These are phyloP conservation scores for Crenuchus spilurus DNA, from an alignment of 2,797 vertebrate species.

Conservation along the genomic window DNA sequence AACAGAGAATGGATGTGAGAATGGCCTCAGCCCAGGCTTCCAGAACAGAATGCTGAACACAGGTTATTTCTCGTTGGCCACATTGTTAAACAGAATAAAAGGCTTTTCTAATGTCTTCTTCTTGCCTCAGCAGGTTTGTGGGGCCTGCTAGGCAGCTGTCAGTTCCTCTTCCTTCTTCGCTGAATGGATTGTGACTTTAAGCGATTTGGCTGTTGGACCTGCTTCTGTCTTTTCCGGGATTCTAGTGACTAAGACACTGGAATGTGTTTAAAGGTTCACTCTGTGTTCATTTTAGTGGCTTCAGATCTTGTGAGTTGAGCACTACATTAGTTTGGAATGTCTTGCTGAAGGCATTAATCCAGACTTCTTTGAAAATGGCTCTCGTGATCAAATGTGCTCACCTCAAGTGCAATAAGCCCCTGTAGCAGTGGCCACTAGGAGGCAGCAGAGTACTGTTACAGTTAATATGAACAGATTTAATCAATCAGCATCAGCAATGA, in stretches of 20 bases:
- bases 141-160: not conserved
- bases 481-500: too few species aligned
- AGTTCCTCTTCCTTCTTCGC: not conserved
- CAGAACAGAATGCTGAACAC: not conserved
- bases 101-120: constrained; percentile 8
- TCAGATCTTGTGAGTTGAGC: not conserved
- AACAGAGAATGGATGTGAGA: constrained; percentile 2
- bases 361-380: not conserved
- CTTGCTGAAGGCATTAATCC: not conserved
- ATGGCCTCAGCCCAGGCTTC: not conserved
- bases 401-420: not conserved
- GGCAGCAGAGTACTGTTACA: constrained; percentile 44
- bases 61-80: not conserved
- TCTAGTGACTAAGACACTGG: not conserved
- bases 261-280: not conserved
- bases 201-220: not conserved
- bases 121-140: constrained; percentile 18
- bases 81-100: constrained; percentile 10
- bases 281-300: not conserved
- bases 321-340: not conserved
- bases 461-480: not conserved
- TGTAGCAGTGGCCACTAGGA: constrained; percentile 33
- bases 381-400: not conserved
- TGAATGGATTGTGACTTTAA: constrained; percentile 16
- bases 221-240: not conserved